These are phyloP conservation scores for Protosalanx chinensis DNA, from an alignment of 2,797 vertebrate species.

Conservation along the genomic window DNA sequence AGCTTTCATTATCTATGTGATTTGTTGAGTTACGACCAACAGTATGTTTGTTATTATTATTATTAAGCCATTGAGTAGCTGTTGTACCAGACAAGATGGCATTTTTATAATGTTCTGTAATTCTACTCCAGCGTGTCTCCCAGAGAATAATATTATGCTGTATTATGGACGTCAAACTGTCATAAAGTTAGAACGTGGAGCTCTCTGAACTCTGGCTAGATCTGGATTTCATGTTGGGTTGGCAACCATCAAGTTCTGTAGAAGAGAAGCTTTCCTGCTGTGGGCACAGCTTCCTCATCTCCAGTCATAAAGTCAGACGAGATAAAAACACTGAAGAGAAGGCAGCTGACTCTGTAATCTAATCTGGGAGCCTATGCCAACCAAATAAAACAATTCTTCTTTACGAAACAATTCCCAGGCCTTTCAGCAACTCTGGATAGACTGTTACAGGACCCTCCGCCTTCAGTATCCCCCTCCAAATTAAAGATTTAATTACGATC, in stretches of 20 bases:
- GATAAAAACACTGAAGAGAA: constrained; percentile 49
- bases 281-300: constrained; percentile 33
- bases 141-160: constrained; percentile 2
- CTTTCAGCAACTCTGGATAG: constrained; percentile 15
- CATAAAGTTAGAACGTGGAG: constrained; percentile 14
- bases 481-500: constrained; percentile 34
- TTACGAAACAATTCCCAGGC: constrained; percentile 10
- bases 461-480: constrained; percentile 25
- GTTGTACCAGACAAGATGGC: constrained; percentile 6
- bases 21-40: too few species aligned
- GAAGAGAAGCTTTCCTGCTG: background rate
- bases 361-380: constrained; percentile 41
- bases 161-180: constrained; percentile 12
- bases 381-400: constrained; percentile 43
- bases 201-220: constrained; percentile 15
- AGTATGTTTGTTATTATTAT: constrained; percentile 1
- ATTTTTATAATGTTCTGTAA: constrained; percentile 15
- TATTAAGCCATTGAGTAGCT: background rate
- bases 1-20: background rate
- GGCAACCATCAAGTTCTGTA: constrained; percentile 21
- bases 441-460: constrained; percentile 21
- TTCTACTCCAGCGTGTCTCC: constrained; percentile 11
- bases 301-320: constrained; percentile 48
- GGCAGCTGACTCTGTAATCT: constrained; percentile 49
- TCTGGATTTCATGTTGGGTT: constrained; percentile 22